Conservation (phyloP, 2,113 vertebrate species). For the Toxotes jaculatrix region DNA sequence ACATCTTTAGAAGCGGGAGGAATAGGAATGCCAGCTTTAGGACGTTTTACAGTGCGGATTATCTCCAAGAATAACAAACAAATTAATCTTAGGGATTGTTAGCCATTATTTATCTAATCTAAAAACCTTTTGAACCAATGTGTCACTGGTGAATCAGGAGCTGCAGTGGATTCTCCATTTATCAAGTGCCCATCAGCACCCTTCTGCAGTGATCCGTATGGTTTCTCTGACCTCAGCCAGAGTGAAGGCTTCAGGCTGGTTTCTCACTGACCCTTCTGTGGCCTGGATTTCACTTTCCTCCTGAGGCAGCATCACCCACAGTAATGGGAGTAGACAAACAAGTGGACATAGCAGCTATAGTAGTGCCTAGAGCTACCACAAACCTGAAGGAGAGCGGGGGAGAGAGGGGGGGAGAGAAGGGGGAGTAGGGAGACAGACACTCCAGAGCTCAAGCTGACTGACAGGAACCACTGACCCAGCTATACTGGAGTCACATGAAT, state of each 20-base stretch:
- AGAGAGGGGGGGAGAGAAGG: neutral
- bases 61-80: conserved; percentile 35
- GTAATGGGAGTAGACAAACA: conserved; percentile 77
- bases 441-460: conserved; percentile 66
- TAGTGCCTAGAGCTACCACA: conserved; percentile 55
- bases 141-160: conserved; percentile 32
- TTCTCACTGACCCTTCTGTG: conserved; percentile 63
- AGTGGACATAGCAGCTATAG: conserved; percentile 62
- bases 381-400: conserved; percentile 22
- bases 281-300: conserved; percentile 68
- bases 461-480: conserved; percentile 76
- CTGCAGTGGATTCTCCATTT: conserved; percentile 48
- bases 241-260: conserved; percentile 64
- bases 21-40: conserved; percentile 22
- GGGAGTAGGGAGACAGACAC: neutral
- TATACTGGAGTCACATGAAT: conserved; percentile 66
- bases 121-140: conserved; percentile 11
- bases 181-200: conserved; percentile 51
- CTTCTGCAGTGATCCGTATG: conserved; percentile 42
- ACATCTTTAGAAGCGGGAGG: conserved; percentile 30
- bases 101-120: conserved; percentile 41
- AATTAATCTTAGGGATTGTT: conserved; percentile 43
- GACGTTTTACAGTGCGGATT: conserved; percentile 7
- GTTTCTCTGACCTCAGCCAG: conserved; percentile 51
- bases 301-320: conserved; percentile 71